Conservation (phyloP, 2,113 vertebrate genomes). For the Oenanthe oenanthe region DNA sequence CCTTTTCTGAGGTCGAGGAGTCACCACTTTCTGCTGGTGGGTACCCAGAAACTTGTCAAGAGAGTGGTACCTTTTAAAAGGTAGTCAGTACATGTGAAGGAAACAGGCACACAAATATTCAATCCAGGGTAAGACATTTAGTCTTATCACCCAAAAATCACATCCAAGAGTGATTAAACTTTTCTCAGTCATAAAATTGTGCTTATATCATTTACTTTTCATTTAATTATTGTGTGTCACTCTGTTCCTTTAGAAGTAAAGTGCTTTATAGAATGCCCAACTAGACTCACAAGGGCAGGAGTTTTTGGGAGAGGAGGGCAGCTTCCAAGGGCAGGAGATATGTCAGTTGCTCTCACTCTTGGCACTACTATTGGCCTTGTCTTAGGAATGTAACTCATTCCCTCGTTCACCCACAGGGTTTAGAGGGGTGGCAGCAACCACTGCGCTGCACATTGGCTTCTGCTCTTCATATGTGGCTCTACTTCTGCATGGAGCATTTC, state of each 20-base stretch:
- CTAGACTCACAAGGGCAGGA: not conserved
- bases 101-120: not conserved
- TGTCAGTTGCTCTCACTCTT: rapidly evolving
- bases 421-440: not conserved
- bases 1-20: not conserved
- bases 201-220: not conserved
- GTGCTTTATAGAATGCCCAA: not conserved
- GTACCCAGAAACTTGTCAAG: not conserved
- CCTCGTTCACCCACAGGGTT: not conserved
- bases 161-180: too few species aligned
- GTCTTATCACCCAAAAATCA: not conserved
- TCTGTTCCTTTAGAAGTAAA: not conserved
- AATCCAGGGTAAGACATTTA: not conserved
- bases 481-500: rapidly evolving
- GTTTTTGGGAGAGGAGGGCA: not conserved
- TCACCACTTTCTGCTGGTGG: not conserved
- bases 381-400: not conserved
- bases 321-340: rapidly evolving
- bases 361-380: rapidly evolving
- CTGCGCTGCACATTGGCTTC: not conserved
- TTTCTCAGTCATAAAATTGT: not conserved
- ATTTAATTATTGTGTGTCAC: not conserved
- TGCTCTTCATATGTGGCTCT: not conserved
- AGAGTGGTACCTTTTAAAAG: not conserved
- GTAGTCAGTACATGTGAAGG: not conserved